A percentile compares a stretch with the other conserved stretches of the same genome.
phyloP scores from a whole-genome alignment of 2,888 invertebrate species.

The Aquatica leii region DNA sequence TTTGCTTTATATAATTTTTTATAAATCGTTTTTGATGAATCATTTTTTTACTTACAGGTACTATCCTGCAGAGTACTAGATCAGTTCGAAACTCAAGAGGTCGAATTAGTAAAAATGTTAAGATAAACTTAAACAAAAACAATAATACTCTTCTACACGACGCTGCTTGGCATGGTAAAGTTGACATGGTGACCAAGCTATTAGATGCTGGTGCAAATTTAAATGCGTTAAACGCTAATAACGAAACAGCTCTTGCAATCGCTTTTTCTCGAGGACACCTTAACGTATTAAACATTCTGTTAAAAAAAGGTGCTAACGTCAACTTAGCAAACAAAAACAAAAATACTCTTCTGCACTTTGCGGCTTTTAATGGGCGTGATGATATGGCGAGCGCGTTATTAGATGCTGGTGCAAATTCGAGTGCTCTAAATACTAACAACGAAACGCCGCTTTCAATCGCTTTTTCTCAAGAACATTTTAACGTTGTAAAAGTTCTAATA shows the following conservation, averaged over 20 bases:
- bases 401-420: not conserved
- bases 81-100: too few species aligned
- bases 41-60: too few species aligned
- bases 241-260: not conserved
- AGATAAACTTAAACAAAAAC: too few species aligned
- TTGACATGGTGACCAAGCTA: not conserved
- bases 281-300: not conserved
- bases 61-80: too few species aligned
- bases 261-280: not conserved
- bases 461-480: not conserved
- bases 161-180: not conserved
- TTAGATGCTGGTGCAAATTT: not conserved
- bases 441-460: not conserved
- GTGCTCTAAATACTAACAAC: not conserved
- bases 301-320: not conserved
- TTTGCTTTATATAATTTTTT: too few species aligned
- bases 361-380: not conserved
- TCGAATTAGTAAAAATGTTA: too few species aligned
- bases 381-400: not conserved
- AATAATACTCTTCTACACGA: not conserved
- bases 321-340: not conserved
- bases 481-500: not conserved
- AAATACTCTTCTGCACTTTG: not conserved
- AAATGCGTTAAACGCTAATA: not conserved
- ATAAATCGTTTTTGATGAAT: too few species aligned